Evolutionary conservation across 2,888 invertebrate genomes (phyloP), one percentile per base, ranked within the genome.

Genomic region (Acholoe squamosa): DNA sequence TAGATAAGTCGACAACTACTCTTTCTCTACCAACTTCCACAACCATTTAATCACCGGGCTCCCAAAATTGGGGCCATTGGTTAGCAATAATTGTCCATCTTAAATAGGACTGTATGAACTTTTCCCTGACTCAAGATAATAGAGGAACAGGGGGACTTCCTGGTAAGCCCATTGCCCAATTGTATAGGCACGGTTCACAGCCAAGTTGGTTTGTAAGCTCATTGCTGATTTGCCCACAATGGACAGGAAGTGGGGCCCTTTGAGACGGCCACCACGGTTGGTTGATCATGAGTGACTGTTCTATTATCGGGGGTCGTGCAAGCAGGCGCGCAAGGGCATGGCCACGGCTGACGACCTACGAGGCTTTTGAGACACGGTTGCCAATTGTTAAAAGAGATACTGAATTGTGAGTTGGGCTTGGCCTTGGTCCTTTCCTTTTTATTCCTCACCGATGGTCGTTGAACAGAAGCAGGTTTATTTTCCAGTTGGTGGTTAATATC

Each of bases 201-300:
- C 34, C 25, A 80, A 19, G 33, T 43, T 43, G 80, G 80, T 43
- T 33, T 43, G 34, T 33, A 80, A 43, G 43, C 80, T 33, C 43
- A 16, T 34, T 80, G 80, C 43, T 80, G 80, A 80, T 80, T 80
- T 80, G 80, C 34, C 80, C 80, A 80, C 80, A 80, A 80, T 34
- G 80, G 14, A 80, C 80, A 80, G 80, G 80, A 80, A 80, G 80
- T 80, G 80, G 19, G 80, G 5, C 80, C 43, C 43, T 80, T 80
- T 80, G 80, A 80, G 43, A 80, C 0, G 80, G 43, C 80, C 16
- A 7, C 80, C 80, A 80, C 80, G 80, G 34, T 80, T 80, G 34
- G 80, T n/a, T 80, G 43, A 19, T 43, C 80, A 80, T 43, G 80
- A 80, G 80, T 80, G 80, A 25, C 80, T 80, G 34, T 19, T 80